Percentiles rank a stretch among this genome's conserved stretches.
Conservation (phyloP, 2,797 vertebrate genomes). For the Tenualosa thibaudeaui region DNA sequence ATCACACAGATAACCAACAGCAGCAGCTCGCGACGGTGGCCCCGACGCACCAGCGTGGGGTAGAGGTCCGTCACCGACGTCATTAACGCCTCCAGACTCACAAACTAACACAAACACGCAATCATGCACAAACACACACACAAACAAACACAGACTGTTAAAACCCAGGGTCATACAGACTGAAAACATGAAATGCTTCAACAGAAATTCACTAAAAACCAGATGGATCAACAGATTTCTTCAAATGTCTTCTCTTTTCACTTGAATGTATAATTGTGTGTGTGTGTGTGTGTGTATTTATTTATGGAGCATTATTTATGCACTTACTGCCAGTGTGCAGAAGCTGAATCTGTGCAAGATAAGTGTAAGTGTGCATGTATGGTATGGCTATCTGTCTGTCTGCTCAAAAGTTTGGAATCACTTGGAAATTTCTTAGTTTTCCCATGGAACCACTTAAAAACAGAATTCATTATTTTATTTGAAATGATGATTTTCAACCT, state of each 20-base stretch:
- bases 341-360: not conserved
- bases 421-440: too few relatives aligned
- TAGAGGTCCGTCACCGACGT: slow-evolving; percentile 86
- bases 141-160: not conserved
- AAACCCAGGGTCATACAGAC: not conserved
- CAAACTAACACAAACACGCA: slow-evolving; percentile 73
- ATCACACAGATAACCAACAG: slow-evolving; percentile 76
- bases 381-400: not conserved
- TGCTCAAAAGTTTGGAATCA: too few relatives aligned
- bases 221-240: too few relatives aligned
- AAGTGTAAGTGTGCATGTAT: not conserved
- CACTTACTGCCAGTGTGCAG: not conserved
- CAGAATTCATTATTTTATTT: too few relatives aligned
- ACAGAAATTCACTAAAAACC: too few relatives aligned
- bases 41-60: slow-evolving; percentile 78
- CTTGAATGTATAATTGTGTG: too few relatives aligned
- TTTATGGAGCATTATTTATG: too few relatives aligned
- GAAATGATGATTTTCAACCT: too few relatives aligned
- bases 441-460: too few relatives aligned
- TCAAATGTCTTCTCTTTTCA: too few relatives aligned
- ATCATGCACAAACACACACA: not conserved
- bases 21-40: slow-evolving; percentile 81
- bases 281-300: too few relatives aligned
- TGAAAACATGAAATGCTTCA: not conserved
- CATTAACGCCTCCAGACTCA: slow-evolving; percentile 91